Evolutionary conservation across 2,797 vertebrate species (phyloP), one percentile per base, ranked within the genome.

Genomic region (Lepus oiostolus): DNA sequence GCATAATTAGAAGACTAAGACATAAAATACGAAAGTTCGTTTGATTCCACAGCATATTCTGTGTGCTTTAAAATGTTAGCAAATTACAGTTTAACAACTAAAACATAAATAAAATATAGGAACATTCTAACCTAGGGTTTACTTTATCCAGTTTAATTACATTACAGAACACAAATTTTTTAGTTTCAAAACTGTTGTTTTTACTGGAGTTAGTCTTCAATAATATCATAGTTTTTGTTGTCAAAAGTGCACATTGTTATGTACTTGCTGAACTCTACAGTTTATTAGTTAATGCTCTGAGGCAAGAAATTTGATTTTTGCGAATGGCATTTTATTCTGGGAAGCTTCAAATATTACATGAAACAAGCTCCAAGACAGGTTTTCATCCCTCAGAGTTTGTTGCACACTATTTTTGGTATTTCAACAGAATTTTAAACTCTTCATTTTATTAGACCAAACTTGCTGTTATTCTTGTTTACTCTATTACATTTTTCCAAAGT

Each of bases 11-110:
- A 86, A 92, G 68, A 94, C 26, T 72, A 68, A 81, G 24, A 0
- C 52, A 92, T 92, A 85, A 96, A 94, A 84, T 94, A 71, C 90
- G 26, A 81, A 96, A 96, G 84, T 95, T 95, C 85, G 22, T 91
- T 90, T 93, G n/a, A 42, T 60, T 67, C n/a, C 26, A 38, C 12
- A 71, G 87, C 81, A 76, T 86, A 80, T 84, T 91, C 65, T 91
- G 38, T 93, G 38, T 38, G 9, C 7, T 74, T 97, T 93, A 28
- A 52, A 95, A 88, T 54, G 32, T 68, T 91, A 85, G 42, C 26
- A 74, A 90, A 92, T 65, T 93, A 35, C 35, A 82, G 30, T 77
- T 86, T 86, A 88, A 84, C 90, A 88, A 80, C 42, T 93, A 87
- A 47, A 80, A 47, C 28, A 32, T 81, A 68, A 86, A 75, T 54